Base-by-base conservation (phyloP, 2,888 invertebrate genomes). In the Penaeus monodon region DNA sequence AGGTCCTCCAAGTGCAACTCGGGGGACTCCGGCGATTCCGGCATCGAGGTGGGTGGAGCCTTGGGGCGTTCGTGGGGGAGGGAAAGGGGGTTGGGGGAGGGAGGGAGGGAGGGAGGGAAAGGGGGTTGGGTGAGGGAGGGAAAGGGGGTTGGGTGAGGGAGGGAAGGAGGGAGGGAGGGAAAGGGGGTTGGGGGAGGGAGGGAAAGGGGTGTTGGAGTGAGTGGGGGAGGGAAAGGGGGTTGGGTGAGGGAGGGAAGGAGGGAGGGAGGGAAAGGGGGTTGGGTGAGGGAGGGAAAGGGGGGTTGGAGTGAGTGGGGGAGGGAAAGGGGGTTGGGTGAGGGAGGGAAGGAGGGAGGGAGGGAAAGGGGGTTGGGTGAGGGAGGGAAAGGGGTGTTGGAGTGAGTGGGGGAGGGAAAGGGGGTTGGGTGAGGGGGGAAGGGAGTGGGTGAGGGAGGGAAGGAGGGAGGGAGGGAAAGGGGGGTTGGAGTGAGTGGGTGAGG, bases 1-100 rank as follows among this genome's bases (percentile, higher is more conserved):
- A 93, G 95, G 87, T 95, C 94, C 91, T 94, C 95, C 90, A 95
- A 95, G 92, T 95, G 95, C 92, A 95, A 95, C 92, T 95, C 95
- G 91, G 95, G 95, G 8, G 95, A 95, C 92, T 95, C 95, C 89
- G 95, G 95, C 57, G 88, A 88, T 82, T 84, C 87, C 57, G 86
- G 88, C 38, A 90, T 89, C 66, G 87, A 90, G 89, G 89, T 86
- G 64, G 86, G 87, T 78, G 22, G 24, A 12, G 27, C 1, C 14
- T n/a, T 33, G 17, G 38, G 7, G 44, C 0, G 29, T 4, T 70
- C 20, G 27, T 3, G 27, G 29, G 70, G 0, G 29, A 6, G 27
- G 29, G 29, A 17, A 8, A 24, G 74, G 20, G 73, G 33, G 8
- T 20, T 8, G 12, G n/a, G 29, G 57, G 49, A 63, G 63, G 1